Base-by-base conservation (phyloP, 1,140 invertebrate species). In the Brachionus rotundiformis region DNA sequence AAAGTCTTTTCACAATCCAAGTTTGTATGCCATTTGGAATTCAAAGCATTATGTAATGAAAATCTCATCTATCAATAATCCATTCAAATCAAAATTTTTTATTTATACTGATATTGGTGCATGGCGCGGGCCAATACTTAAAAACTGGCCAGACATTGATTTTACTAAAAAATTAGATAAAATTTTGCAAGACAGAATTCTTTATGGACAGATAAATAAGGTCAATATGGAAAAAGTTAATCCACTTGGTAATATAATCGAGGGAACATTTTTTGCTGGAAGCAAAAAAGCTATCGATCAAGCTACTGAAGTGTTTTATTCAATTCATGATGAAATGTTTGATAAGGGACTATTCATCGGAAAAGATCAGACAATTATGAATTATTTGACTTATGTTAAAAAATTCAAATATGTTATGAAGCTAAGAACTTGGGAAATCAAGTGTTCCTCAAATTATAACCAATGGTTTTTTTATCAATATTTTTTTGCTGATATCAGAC, bases 391-490 rank as follows among this genome's bases (percentile, higher is more conserved):
- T 7, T 68, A 33, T 36, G 31, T 68, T 33, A 68, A 33, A 68
- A 33, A 33, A 31, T 1, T 19, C 4, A 19, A 68, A 33, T 36
- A 16, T 8, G 16, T 68, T 16, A 31, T 3, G 4, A 19, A 19
- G 16, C 8, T 68, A n/a, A 68, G n/a, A 16, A 68, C 63, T 16
- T 68, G 63, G 63, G 7, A 11, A 19, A 33, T 68, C 2, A 16
- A 68, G 3, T 68, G 63, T 36, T 13, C 13, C 4, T 5, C 5
- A 68, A 16, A n/a, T 7, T 68, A 68, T 68, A 7, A 68, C 29
- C 13, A 23, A 39, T 68, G 63, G 63, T 68, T 68, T 68, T 68
- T 68, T 33, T 68, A 39, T 36, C 63, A 68, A n/a, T 68, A 68
- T 68, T 68, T 33, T 36, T 36, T 68, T 33, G 63, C 63, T 33